phyloP scores from a whole-genome alignment of 2,113 vertebrate species.

The Trochalopteron elliotii region DNA sequence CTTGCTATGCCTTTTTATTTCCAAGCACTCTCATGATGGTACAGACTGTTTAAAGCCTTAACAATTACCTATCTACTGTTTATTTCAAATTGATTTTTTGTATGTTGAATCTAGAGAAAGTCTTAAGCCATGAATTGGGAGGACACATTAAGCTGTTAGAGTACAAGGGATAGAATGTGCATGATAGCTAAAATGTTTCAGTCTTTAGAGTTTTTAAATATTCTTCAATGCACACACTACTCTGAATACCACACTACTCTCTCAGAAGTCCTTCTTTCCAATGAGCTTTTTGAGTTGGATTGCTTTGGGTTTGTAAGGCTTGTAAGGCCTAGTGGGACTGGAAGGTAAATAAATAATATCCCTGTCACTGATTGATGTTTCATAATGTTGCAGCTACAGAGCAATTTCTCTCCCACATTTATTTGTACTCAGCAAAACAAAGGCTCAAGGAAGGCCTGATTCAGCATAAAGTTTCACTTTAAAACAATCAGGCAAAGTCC shows the following conservation, averaged over 20 bases:
- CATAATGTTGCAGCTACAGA: background rate
- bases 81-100: background rate
- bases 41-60: background rate
- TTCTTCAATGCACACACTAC: background rate
- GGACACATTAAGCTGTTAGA: background rate
- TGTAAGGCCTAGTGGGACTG: background rate
- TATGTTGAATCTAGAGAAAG: background rate
- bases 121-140: background rate
- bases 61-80: background rate
- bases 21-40: background rate
- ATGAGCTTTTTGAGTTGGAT: background rate
- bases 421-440: background rate
- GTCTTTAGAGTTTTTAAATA: background rate
- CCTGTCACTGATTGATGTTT: background rate
- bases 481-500: background rate
- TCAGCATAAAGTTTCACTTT: background rate
- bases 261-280: background rate
- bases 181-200: background rate
- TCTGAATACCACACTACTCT: background rate
- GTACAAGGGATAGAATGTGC: background rate
- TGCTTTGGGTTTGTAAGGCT: background rate
- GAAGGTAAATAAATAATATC: background rate
- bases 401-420: background rate
- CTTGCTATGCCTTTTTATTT: background rate
- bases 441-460: background rate